Evolutionary conservation across 2,888 invertebrate species (phyloP), one percentile per base, ranked within the genome.

Genomic region (Alentia gelatinosa): DNA sequence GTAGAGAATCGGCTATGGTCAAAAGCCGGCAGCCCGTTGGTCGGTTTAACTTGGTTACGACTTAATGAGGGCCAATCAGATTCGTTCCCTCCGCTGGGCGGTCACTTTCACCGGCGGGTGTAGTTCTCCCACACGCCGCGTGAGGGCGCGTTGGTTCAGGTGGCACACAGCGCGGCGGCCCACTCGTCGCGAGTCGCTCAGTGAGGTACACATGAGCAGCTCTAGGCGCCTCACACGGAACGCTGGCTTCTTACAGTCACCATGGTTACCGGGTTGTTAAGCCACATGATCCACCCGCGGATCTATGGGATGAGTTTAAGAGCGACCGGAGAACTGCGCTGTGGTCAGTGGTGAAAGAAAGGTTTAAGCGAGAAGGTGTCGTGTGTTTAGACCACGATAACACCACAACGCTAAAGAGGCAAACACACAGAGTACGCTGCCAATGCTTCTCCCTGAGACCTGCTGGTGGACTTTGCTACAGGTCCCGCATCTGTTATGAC

Each of bases 241-340:
- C 79, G 79, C 79, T 19, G 39, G 12, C 79, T 39, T 23, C 35
- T 79, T 39, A 39, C 79, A 79, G 79, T 79, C 79, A 79, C 79
- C 39, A 79, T 79, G 79, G 79, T 79, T 79, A 79, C 79, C 39
- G 79, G 35, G 37, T 79, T 26, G 79, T 35, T 79, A 79, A 79
- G 79, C 79, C 35, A 79, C 79, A 39, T 39, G 79, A 79, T 19
- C 39, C 39, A 39, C 37, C 12, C 15, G 79, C 39, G 35, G 39
- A 79, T 79, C 79, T 35, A 39, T 12, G 15, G 79, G 79, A 37
- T 39, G 39, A 19, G 37, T 39, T 79, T 79, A 79, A 79, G 79
- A 79, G 79, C 37, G 37, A 23, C 15, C 39, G 23, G 23, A 37
- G 37, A 39, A 26, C 12, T 68, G 30, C 12, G 30, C 26, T 15